Percentiles rank a stretch among this genome's conserved stretches.
phyloP scores from a whole-genome alignment of 2,797 vertebrate species.

The Hypotaenidia okinawae region DNA sequence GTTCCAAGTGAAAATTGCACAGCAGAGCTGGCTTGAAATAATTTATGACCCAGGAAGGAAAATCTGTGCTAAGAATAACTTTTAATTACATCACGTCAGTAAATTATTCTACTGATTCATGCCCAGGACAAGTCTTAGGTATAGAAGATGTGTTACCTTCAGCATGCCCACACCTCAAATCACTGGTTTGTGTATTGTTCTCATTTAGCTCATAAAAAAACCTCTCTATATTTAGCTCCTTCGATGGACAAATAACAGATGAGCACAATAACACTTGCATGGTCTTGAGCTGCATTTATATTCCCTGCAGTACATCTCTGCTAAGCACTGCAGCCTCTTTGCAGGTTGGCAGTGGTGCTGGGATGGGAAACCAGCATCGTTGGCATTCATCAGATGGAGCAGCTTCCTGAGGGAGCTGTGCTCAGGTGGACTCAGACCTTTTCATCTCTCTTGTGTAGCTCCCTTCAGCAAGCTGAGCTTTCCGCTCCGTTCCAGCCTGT shows the following conservation, averaged over 20 bases:
- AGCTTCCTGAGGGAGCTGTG: background rate
- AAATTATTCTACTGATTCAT: slow-evolving; percentile 5
- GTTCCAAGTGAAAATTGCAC: background rate
- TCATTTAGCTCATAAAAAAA: background rate
- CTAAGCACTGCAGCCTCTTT: background rate
- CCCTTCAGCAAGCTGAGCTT: background rate
- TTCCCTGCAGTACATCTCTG: background rate
- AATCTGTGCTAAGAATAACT: slow-evolving; percentile 39
- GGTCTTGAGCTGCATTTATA: background rate
- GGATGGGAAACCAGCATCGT: background rate
- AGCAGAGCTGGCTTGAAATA: background rate
- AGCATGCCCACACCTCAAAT: background rate
- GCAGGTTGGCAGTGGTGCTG: background rate
- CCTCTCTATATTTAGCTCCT: background rate
- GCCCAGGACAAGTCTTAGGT: background rate
- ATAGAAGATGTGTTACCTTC: background rate
- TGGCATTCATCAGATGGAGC: background rate
- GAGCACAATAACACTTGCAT: background rate
- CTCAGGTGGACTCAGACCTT: background rate
- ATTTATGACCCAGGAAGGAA: background rate
- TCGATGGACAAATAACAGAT: background rate
- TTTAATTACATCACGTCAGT: slow-evolving; percentile 38
- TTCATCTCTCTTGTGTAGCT: background rate
- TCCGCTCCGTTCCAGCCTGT: background rate
- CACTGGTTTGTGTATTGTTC: background rate